phyloP scores from a whole-genome alignment of 2,888 invertebrate species.

The Oxycera nigricornis region DNA sequence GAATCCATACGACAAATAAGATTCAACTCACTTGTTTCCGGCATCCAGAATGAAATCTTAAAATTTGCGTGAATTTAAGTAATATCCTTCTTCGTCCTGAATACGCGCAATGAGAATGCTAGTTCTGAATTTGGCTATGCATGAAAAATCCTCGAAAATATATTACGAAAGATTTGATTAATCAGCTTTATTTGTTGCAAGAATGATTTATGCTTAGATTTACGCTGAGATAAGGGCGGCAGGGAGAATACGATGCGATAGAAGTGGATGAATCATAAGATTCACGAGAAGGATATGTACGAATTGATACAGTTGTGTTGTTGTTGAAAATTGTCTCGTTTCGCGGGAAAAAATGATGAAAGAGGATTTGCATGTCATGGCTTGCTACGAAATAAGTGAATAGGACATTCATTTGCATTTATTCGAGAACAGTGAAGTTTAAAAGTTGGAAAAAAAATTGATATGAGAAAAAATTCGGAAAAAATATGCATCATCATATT shows the following conservation, averaged over 20 bases:
- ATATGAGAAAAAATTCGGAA: too few species aligned
- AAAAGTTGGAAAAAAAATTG: too few species aligned
- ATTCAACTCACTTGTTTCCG: background rate
- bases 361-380: background rate
- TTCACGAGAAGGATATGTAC: background rate
- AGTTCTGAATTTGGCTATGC: background rate
- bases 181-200: slow-evolving; percentile 42
- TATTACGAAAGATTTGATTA: slow-evolving; percentile 46
- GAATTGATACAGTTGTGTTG: background rate
- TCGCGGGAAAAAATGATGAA: background rate
- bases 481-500: too few species aligned
- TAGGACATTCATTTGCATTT: too few species aligned
- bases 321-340: background rate
- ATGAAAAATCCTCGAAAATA: slow-evolving; percentile 37
- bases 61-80: background rate
- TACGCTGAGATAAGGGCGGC: background rate
- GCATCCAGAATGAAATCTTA: too few species aligned
- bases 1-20: slow-evolving; percentile 7
- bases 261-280: background rate
- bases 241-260: background rate
- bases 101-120: background rate
- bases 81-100: background rate
- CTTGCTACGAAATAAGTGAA: background rate
- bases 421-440: too few species aligned
- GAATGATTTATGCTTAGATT: slow-evolving; percentile 39